Evolutionary conservation across 2,888 invertebrate species (phyloP), one percentile per base, ranked within the genome.

Genomic region (Ectobius pallidus): DNA sequence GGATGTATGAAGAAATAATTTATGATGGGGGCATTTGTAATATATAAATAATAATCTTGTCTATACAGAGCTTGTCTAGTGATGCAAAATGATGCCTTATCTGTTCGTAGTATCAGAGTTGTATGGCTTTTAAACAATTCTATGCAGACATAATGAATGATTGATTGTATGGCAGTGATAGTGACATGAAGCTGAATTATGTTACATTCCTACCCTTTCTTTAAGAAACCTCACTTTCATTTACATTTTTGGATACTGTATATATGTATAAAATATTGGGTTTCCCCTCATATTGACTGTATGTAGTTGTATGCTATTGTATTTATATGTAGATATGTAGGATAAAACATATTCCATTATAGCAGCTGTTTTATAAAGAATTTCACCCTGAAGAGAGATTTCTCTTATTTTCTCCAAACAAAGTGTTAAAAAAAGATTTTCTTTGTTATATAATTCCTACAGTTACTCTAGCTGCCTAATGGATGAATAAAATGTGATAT

Each of bases 61-160:
- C 65, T 34, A n/a, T n/a, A 34, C 65, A 65, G 65, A 65, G 65
- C 65, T 65, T 65, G 32, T 44, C 27, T 65, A 65, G 65, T 63
- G 63, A 63, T 42, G 42, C 32, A 46, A 42, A 44, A 65, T 42
- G 65, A 65, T 65, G 65, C 65, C 65, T 65, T 65, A 65, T 46
- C 30, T 65, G 65, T 65, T 62, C 27, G 46, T 44, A 16, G 4
- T 44, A 11, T 42, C 34, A 42, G 20, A 39, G 42, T 42, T 42
- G 39, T 39, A n/a, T 63, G 63, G 22, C 63, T 42, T 39, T 34
- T 11, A 34, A 34, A 34, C 1, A 14, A 62, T 2, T 14, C 25
- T 25, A 25, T 55, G 27, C 55, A 55, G 55, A 55, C 22, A 49
- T 49, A 22, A n/a, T n/a, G n/a, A n/a, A n/a, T n/a, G n/a, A n/a